Evolutionary conservation across 2,888 invertebrate species (phyloP).

Genomic region (Timandra comae): DNA sequence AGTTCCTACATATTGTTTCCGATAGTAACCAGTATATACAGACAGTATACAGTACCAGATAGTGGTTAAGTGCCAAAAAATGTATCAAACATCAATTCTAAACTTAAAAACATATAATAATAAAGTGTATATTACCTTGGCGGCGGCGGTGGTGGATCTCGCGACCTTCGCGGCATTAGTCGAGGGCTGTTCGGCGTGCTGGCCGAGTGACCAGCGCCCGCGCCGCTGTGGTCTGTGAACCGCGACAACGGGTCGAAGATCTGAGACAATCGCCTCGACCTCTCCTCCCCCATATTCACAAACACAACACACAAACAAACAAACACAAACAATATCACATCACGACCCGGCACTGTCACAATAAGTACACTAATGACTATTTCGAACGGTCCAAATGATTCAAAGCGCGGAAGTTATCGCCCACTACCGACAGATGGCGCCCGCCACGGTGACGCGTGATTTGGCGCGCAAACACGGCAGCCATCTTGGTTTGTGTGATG

Average conservation of each 20-base stretch:
- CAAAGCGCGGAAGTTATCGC: constrained; percentile 49
- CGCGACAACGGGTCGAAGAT: constrained; percentile 88
- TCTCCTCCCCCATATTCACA: constrained; percentile 79
- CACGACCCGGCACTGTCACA: constrained; percentile 56
- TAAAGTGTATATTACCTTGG: no score
- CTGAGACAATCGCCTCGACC: constrained; percentile 86
- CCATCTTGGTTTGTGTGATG: constrained; percentile 58
- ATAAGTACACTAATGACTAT: constrained; percentile 57
- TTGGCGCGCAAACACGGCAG: constrained; percentile 58
- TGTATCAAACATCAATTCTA: no score
- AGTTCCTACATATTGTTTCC: no score
- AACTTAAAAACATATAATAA: no score
- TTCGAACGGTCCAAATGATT: constrained; percentile 58
- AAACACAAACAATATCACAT: constrained; percentile 56
- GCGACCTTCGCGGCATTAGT: constrained; percentile 77
- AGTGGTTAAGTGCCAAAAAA: no score
- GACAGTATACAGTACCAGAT: no score
- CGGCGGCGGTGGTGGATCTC: constrained; percentile 69
- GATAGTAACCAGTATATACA: no score
- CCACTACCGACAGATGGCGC: constrained; percentile 53
- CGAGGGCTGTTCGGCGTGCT: constrained; percentile 86
- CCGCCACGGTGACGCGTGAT: constrained; percentile 37
- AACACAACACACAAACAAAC: constrained; percentile 49
- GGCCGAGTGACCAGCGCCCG: constrained; percentile 68
- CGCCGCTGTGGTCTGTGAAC: constrained; percentile 80